These are phyloP conservation scores for Channa argus DNA, from an alignment of 2,113 vertebrate genomes.

Conservation along the genomic window DNA sequence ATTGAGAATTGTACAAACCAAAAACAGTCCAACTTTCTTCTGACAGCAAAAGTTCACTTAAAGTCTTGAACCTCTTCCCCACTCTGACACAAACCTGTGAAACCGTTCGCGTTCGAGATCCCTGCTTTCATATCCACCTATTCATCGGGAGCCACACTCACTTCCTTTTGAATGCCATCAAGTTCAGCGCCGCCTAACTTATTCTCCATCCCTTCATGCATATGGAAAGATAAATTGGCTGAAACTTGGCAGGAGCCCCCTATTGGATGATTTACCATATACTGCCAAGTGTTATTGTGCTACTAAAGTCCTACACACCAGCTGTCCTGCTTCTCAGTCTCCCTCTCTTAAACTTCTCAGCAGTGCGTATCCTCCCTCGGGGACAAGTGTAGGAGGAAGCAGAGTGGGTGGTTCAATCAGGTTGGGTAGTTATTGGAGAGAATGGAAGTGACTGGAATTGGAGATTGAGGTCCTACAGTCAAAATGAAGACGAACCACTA, in stretches of 20 bases:
- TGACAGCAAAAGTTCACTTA: background rate
- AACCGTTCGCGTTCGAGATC: background rate
- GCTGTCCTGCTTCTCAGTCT: constrained; percentile 77
- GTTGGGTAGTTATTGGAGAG: constrained; percentile 63
- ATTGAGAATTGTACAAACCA: background rate
- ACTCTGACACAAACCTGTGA: background rate
- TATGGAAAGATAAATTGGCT: constrained; percentile 56
- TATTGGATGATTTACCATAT: constrained; percentile 58
- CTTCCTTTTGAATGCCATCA: constrained; percentile 35
- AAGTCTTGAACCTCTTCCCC: background rate
- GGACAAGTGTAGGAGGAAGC: constrained; percentile 67
- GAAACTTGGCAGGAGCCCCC: constrained; percentile 50
- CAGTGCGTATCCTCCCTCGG: constrained; percentile 62
- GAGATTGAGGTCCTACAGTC: constrained; percentile 55
- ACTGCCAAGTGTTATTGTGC: constrained; percentile 75
- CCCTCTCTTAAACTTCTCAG: constrained; percentile 66
- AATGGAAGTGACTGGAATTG: constrained; percentile 57
- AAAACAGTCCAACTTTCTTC: background rate
- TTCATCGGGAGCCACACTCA: constrained; percentile 14
- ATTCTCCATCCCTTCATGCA: constrained; percentile 36
- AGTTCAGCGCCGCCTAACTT: constrained; percentile 46
- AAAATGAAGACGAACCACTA: constrained; percentile 38
- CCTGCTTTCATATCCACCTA: background rate
- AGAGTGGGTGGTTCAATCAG: constrained; percentile 71
- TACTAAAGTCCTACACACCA: constrained; percentile 81